Evolutionary conservation across 2,113 vertebrate genomes (phyloP).

Genomic region (Entomyzon cyanotis): DNA sequence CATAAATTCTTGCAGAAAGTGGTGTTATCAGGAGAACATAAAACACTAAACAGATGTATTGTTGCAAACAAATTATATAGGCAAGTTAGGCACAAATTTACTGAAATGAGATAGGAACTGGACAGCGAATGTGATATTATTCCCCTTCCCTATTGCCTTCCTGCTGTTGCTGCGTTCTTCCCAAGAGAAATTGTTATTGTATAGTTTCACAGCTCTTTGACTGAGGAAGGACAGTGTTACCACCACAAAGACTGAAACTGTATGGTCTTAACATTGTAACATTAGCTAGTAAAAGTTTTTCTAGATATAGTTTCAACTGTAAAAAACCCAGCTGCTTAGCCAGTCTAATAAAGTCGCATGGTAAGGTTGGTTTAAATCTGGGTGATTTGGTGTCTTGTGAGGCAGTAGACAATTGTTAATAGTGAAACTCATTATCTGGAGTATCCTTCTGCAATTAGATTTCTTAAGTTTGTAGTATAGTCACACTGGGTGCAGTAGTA

Average conservation of each 20-base stretch:
- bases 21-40: background rate
- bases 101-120: background rate
- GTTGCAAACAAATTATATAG: background rate
- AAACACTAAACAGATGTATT: background rate
- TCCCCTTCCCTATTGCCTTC: background rate
- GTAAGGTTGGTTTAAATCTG: background rate
- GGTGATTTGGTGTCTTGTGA: background rate
- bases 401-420: background rate
- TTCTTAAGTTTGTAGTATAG: background rate
- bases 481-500: background rate
- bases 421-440: background rate
- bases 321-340: background rate
- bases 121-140: background rate
- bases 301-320: background rate
- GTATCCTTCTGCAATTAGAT: background rate
- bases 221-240: background rate
- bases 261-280: background rate
- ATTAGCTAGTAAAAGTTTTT: background rate
- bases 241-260: rapidly evolving
- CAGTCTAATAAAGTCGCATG: background rate
- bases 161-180: background rate
- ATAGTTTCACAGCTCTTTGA: background rate
- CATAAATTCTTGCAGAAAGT: background rate
- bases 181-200: background rate
- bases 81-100: background rate